Evolutionary conservation across 2,113 vertebrate species (phyloP).

Genomic region (Climacteris rufus): DNA sequence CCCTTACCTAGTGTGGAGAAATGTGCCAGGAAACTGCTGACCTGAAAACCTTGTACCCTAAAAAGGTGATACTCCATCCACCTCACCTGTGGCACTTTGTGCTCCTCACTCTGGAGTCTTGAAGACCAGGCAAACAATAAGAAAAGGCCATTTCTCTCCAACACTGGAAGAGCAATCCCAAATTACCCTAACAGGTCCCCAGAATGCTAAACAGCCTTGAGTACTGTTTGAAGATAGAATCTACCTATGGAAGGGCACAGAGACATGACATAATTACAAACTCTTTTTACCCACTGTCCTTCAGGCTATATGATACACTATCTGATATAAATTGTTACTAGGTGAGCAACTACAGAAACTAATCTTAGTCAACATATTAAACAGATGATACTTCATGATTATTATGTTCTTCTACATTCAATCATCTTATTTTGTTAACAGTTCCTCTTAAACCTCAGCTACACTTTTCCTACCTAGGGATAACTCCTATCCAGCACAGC

Average conservation of each 20-base stretch:
- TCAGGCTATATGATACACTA: neutral
- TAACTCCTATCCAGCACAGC: neutral
- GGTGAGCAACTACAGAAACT: neutral
- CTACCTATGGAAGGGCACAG: neutral
- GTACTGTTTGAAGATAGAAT: neutral
- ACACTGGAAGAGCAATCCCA: neutral
- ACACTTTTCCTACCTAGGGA: neutral
- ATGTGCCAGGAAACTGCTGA: neutral
- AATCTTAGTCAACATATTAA: neutral
- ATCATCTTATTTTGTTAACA: neutral
- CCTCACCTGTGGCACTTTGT: neutral
- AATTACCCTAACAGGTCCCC: neutral
- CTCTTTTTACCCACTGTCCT: neutral
- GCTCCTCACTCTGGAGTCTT: neutral
- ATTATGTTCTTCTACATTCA: neutral
- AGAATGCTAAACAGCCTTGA: neutral
- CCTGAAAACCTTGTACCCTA: neutral
- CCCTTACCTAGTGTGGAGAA: neutral
- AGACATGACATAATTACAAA: neutral
- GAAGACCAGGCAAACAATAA: neutral
- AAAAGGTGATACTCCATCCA: neutral
- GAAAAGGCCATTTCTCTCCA: neutral
- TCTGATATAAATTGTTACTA: neutral
- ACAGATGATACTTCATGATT: neutral
- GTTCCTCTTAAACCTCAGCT: neutral